phyloP scores from a whole-genome alignment of 2,888 invertebrate species.

The Chelonus formosanus region DNA sequence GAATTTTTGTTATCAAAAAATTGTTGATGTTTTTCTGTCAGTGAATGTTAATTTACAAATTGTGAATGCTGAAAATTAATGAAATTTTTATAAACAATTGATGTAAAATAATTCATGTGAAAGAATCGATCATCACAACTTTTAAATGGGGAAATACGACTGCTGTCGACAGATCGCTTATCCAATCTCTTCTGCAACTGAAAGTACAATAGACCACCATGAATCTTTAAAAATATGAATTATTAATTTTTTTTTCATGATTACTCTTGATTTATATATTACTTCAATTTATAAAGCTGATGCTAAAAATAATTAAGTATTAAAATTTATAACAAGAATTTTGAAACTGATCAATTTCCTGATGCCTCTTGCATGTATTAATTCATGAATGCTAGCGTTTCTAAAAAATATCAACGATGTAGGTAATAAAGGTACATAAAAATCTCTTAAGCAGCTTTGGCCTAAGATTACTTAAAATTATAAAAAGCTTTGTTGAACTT shows the following conservation, averaged over 20 bases:
- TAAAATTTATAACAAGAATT: too few species aligned
- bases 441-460: slow-evolving; percentile 42
- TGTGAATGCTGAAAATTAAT: too few species aligned
- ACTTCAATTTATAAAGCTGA: not conserved
- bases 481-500: slow-evolving; percentile 7
- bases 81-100: too few species aligned
- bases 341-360: not conserved
- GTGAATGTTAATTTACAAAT: too few species aligned
- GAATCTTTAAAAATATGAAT: slow-evolving; percentile 19
- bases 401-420: not conserved
- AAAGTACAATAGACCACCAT: slow-evolving; percentile 20
- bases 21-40: too few species aligned
- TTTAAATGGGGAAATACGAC: not conserved
- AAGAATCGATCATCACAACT: too few species aligned
- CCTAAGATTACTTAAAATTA: not conserved
- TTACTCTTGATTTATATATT: not conserved
- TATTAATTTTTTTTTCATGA: not conserved
- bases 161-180: slow-evolving; percentile 26
- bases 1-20: too few species aligned
- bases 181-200: slow-evolving; percentile 27
- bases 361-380: not conserved
- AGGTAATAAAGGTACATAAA: not conserved
- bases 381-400: too few species aligned
- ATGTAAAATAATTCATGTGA: too few species aligned
- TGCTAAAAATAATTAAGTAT: not conserved